Base-by-base conservation (phyloP, 2,113 vertebrate species). In the Talpa occidentalis region DNA sequence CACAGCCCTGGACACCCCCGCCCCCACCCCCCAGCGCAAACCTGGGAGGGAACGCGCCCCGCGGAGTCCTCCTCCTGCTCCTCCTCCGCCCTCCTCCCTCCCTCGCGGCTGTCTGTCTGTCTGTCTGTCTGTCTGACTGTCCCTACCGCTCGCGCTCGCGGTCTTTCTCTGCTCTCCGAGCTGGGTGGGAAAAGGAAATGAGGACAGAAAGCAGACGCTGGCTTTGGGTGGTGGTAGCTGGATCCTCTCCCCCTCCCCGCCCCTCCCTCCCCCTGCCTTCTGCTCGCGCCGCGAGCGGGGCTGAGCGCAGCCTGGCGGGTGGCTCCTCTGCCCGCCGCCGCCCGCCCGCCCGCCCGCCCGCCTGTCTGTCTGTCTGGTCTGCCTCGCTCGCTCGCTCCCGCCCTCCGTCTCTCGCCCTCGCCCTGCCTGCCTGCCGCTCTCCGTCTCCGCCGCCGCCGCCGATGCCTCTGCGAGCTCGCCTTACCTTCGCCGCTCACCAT, bases 181-280 rank as follows among this genome's bases (percentile, higher is more conserved):
- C 97, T 97, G 97, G 97, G 95, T 97, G 98, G 98, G 97, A 94
- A 97, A 98, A 98, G 98, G 98, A 98, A 98, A 98, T 96, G 97
- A 98, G 98, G 98, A 97, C 98, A 97, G 96, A 97, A 97, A 97
- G 97, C 98, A 97, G 97, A 98, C 97, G 97, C 97, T 97, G 98
- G 97, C 97, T 97, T 97, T 96, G 98, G 93, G 98, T 97, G 96
- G 97, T 96, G 95, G 97, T 97, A 96, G 97, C 97, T 97, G 88
- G 97, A 96, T 94, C 96, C 97, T 97, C 96, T 93, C 97, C 76
- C 77, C 88, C 95, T 96, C 95, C 94, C 95, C 96, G 92, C 91
- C 95, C 95, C 95, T 92, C 96, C 96, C 95, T 96, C 97, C 96
- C 97, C 97, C 94, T 96, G 96, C 97, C 97, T 97, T 97, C 97